Base-by-base conservation (phyloP, 2,888 invertebrate species). In the Litoditis marina region DNA sequence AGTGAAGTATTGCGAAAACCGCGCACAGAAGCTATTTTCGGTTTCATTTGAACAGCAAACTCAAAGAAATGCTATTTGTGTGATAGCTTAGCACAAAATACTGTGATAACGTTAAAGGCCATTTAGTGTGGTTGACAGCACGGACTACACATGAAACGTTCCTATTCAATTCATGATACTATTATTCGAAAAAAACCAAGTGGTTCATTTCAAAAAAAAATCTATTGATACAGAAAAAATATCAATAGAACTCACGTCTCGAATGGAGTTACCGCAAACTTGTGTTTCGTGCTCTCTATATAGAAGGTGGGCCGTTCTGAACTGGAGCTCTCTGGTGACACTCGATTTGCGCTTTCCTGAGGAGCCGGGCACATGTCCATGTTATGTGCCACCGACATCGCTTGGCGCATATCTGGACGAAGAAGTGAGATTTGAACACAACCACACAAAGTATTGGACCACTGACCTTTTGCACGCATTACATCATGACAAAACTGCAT, bases 231-330 rank as follows among this genome's bases (percentile, higher is more conserved):
- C n/a, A n/a, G n/a, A n/a, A n/a, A n/a, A n/a, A n/a, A n/a, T n/a
- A n/a, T 13, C 49, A 13, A n/a, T 47, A n/a, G n/a, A 13, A 25
- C 32, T 19, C 27, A 57, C 57, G 49, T 57, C 13, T 62, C 57
- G 42, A 57, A 57, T 0, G 71, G 77, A n/a, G 74, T 77, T 0
- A 77, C 77, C 19, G 74, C 71, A 39, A 77, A 77, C 63, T 77
- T 77, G 59, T 77, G 77, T 27, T 73, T 74, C 1, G 69, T 69
- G 44, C 69, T 67, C 63, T 77, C 76, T 49, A 76, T 74, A 54
- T 69, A 76, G 58, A 76, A 76, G 47, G 69, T 68, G 13, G 76
- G 76, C n/a, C 65, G 54, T 11, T 72, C 66, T 30, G 63, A 54
- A 1, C 69, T 25, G 13, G 66, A 67, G 13, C 68, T 66, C 44